These are phyloP conservation scores for Pseudopipra pipra DNA, from an alignment of 2,113 vertebrate species.

Conservation along the genomic window DNA sequence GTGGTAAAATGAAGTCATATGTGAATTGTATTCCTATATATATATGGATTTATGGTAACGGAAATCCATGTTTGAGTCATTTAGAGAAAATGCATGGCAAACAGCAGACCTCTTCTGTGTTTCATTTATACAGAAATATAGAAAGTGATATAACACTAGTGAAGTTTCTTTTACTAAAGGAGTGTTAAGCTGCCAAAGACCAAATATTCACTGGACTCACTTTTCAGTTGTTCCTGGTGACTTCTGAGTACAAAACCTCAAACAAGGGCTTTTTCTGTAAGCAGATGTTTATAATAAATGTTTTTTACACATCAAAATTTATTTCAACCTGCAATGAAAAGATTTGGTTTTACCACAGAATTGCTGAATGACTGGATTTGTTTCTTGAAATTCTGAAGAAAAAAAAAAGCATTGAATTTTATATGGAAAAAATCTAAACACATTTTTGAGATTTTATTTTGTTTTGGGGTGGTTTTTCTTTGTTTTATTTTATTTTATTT, in stretches of 20 bases:
- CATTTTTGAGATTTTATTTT: not conserved
- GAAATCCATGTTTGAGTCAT: constrained; percentile 35
- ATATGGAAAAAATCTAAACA: not conserved
- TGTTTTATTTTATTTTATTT: not conserved
- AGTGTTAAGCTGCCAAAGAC: not conserved
- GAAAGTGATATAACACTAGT: constrained; percentile 6
- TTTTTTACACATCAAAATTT: not conserved
- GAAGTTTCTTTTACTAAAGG: not conserved
- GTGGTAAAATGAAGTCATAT: constrained; percentile 27
- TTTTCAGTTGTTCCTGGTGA: not conserved
- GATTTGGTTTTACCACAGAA: not conserved
- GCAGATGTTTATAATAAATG: not conserved
- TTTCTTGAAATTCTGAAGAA: not conserved
- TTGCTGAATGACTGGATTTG: not conserved
- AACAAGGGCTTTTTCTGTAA: not conserved
- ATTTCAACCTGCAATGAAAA: not conserved
- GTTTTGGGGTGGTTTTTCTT: fast-evolving
- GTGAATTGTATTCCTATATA: constrained; percentile 7
- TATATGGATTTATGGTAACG: not conserved
- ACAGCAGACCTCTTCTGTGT: not conserved
- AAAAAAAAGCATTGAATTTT: not conserved
- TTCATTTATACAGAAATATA: constrained; percentile 10
- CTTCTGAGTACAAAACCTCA: not conserved
- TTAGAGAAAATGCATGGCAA: constrained; percentile 27
- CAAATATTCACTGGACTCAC: not conserved